Percentiles rank a stretch among this genome's conserved stretches.
Conservation (phyloP, 2,888 invertebrate species). For the Erpobdella octoculata region DNA sequence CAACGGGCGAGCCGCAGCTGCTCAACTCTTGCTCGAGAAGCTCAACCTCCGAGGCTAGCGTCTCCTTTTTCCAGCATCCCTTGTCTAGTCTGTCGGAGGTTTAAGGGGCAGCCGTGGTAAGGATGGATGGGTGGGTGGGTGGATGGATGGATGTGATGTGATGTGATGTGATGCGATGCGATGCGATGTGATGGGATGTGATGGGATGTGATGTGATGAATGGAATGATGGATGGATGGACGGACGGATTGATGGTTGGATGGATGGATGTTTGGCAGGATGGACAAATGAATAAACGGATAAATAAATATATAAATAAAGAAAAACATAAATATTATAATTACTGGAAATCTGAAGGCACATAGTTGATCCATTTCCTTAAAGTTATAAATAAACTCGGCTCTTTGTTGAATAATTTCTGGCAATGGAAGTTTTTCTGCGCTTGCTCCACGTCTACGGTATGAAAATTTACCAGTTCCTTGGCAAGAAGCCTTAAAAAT, state of each 20-base stretch:
- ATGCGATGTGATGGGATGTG: no score
- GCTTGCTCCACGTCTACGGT: not conserved
- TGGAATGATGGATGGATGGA: no score
- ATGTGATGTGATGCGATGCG: no score
- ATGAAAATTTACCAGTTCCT: not conserved
- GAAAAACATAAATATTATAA: not conserved
- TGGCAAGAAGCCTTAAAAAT: not conserved
- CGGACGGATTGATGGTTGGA: no score
- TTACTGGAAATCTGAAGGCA: not conserved
- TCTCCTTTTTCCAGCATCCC: slow-evolving; percentile 59
- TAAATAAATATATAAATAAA: no score
- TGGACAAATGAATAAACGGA: slow-evolving; percentile 1
- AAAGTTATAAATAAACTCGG: not conserved
- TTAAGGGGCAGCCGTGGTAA: not conserved
- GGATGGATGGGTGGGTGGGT: not conserved
- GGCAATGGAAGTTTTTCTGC: not conserved
- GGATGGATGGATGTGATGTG: no score
- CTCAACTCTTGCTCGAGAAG: slow-evolving; percentile 59
- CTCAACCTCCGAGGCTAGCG: slow-evolving; percentile 41
- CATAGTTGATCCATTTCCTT: not conserved
- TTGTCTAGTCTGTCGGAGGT: no score
- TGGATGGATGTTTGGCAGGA: not conserved
- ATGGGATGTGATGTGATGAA: no score
- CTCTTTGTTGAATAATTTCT: not conserved
- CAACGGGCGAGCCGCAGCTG: slow-evolving; percentile 61